Percentiles rank a stretch among this genome's conserved stretches.
phyloP scores from a whole-genome alignment of 2,888 invertebrate species.

The Hyposoter dolosus region DNA sequence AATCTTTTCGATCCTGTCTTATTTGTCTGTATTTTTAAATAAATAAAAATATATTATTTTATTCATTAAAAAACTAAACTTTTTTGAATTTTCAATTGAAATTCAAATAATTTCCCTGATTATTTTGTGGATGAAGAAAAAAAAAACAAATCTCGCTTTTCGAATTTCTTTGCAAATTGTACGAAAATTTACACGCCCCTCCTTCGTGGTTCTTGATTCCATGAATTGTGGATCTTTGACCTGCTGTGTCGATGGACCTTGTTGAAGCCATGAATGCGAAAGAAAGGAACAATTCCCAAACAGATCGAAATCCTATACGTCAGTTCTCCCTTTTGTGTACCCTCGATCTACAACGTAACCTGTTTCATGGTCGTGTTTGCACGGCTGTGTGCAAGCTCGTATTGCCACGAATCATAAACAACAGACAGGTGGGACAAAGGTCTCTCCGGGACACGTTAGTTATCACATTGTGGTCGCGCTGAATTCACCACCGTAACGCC shows the following conservation, averaged over 20 bases:
- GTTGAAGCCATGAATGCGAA: not conserved
- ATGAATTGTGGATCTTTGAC: not conserved
- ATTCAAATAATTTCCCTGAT: no score
- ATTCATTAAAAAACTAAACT: not conserved
- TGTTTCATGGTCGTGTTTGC: constrained; percentile 7
- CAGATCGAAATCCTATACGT: not conserved
- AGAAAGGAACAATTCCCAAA: not conserved
- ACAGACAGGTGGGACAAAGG: not conserved
- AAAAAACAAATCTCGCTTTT: no score
- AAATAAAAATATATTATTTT: no score
- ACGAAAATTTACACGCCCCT: no score
- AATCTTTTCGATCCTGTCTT: not conserved
- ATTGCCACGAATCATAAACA: constrained; percentile 8
- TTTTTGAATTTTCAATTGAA: not conserved
- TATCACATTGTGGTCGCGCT: not conserved
- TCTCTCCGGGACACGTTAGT: not conserved
- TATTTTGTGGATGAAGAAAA: no score
- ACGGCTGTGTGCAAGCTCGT: not conserved
- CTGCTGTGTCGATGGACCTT: not conserved
- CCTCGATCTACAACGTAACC: not conserved
- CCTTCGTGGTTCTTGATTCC: not conserved
- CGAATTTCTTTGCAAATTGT: no score
- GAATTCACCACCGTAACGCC: not conserved
- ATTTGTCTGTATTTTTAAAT: not conserved
- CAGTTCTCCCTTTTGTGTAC: not conserved